Evolutionary conservation across 37 sponge, comb jelly and placozoan species (phyloP), one percentile per base, ranked within the genome.

Genomic region (Aphrocallistes beatrix): DNA sequence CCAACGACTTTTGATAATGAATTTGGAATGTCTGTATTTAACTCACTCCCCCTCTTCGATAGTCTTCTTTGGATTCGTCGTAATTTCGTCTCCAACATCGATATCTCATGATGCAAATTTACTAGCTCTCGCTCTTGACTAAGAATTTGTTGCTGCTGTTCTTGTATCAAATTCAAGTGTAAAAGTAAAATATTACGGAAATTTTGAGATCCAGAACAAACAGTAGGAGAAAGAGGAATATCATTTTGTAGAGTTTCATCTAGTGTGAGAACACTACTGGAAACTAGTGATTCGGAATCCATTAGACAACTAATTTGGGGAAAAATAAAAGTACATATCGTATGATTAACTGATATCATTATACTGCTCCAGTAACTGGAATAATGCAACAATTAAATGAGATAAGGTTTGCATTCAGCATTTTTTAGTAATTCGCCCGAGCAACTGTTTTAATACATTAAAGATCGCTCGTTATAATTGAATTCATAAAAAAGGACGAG

Each of bases 61-160:
- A 60, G 75, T 28, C 75, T 60, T 30, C 75, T 3, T 60, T 60
- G 75, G n/a, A 60, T 60, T 60, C 75, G 10, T 60, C n/a, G 75
- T 60, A 60, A 60, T 30, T 60, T 60, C 3, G 32, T 25, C 75
- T 60, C 28, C n/a, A 60, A 60, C 8, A 60, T 21, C 8, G 75
- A 60, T 19, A 25, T 60, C n/a, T 60, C 75, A 25, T 60, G 75
- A 8, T 60, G 75, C 21, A 60, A 13, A 25, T 19, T 60, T 3
- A 28, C 8, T 13, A 60, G n/a, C n/a, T 60, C 75, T 60, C 75
- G 10, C n/a, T 60, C 75, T 60, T 60, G 75, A 60, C n/a, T 60
- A 19, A 60, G n/a, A 25, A 60, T 32, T 60, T 60, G 10, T 30
- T 60, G 28, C n/a, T 60, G 75, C 21, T 60, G 75, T 32, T 60